Evolutionary conservation across 2,888 invertebrate genomes (phyloP).

Genomic region (Eledona agricola): DNA sequence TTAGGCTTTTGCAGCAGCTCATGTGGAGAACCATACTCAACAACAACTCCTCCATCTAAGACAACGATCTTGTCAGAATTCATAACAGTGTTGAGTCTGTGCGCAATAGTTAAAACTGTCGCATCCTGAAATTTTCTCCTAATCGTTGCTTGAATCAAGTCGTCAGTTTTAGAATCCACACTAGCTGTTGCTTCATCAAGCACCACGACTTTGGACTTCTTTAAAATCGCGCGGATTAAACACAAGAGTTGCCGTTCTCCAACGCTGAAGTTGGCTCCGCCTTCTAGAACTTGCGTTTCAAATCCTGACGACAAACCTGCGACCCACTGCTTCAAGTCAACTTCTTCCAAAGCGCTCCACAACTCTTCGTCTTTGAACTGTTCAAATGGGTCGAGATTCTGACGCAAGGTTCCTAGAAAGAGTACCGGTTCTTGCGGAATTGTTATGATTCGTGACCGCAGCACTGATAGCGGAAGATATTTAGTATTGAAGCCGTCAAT

Average conservation of each 20-base stretch:
- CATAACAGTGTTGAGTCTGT: conserved; percentile 82
- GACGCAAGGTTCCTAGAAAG: conserved; percentile 82
- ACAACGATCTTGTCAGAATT: conserved; percentile 81
- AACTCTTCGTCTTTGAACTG: conserved; percentile 76
- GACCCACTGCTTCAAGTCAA: conserved; percentile 75
- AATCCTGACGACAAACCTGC: too few relatives aligned
- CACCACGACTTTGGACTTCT: conserved; percentile 52
- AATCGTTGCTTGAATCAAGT: conserved; percentile 76
- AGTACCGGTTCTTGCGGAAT: conserved; percentile 83
- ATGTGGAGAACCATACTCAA: too few relatives aligned
- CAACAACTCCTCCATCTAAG: conserved; percentile 75
- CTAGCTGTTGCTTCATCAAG: conserved; percentile 79
- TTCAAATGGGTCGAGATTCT: conserved; percentile 86
- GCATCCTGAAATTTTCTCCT: conserved; percentile 74
- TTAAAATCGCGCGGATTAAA: conserved; percentile 67
- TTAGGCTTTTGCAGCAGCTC: too few relatives aligned
- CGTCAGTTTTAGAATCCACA: conserved; percentile 78
- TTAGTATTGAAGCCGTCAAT: conserved; percentile 78
- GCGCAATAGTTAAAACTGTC: conserved; percentile 82
- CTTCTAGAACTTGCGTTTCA: conserved; percentile 73
- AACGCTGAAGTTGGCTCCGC: conserved; percentile 58
- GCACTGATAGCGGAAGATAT: conserved; percentile 73
- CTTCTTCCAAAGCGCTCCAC: conserved; percentile 84
- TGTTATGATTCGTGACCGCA: conserved; percentile 76
- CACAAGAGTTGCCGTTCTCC: conserved; percentile 71